Percentiles rank a stretch among this genome's conserved stretches.
Conservation (phyloP, 2,113 vertebrate genomes). For the Antechinus stuartii region DNA sequence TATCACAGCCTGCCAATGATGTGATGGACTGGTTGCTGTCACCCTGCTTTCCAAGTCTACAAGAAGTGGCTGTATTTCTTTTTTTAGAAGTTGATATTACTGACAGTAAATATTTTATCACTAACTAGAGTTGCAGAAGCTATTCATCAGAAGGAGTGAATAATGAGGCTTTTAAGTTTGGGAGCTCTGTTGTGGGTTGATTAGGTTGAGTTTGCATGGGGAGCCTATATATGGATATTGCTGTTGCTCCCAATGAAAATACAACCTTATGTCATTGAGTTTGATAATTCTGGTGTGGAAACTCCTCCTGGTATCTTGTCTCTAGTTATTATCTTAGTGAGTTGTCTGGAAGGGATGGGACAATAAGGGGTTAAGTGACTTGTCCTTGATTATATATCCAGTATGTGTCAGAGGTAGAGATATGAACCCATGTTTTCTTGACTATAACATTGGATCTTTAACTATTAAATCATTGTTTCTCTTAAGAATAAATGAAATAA, state of each 20-base stretch:
- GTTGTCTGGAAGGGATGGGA: neutral
- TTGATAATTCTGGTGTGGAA: neutral
- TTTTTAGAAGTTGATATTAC: slow-evolving; percentile 45
- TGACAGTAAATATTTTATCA: slow-evolving; percentile 67
- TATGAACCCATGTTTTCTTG: neutral
- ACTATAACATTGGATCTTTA: neutral
- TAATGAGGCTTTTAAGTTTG: slow-evolving; percentile 45
- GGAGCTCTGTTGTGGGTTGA: slow-evolving; percentile 53
- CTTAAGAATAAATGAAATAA: neutral
- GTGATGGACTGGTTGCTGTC: slow-evolving; percentile 54
- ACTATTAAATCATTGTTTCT: neutral
- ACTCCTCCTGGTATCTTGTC: neutral
- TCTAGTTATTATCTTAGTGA: neutral
- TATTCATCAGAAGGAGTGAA: slow-evolving; percentile 43
- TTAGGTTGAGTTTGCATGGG: slow-evolving; percentile 52
- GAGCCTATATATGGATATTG: neutral
- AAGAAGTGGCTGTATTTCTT: slow-evolving; percentile 45
- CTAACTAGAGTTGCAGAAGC: slow-evolving; percentile 19
- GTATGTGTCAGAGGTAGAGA: neutral
- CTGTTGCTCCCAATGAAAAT: neutral
- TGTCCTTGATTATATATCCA: neutral
- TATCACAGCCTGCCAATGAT: slow-evolving; percentile 17
- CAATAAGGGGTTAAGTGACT: neutral
- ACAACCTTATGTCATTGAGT: neutral
- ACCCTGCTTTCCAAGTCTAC: slow-evolving; percentile 29